Evolutionary conservation across 2,113 vertebrate genomes (phyloP).

Genomic region (Taurulus bubalis): DNA sequence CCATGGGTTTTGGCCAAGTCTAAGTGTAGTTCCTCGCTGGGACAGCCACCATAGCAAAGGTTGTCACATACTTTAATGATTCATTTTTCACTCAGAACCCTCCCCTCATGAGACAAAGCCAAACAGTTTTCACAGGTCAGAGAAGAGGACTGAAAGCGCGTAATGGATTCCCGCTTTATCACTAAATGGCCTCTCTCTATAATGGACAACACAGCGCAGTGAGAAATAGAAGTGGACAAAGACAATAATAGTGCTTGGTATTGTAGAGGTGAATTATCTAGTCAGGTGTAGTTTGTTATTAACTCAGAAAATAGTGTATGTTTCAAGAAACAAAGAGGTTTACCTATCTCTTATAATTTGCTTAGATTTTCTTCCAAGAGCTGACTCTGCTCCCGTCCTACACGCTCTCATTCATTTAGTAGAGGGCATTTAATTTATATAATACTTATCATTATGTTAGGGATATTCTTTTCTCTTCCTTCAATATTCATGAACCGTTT

Average conservation of each 20-base stretch:
- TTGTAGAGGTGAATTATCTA: conserved; percentile 23
- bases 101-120: conserved; percentile 53
- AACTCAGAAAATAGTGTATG: background rate
- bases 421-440: background rate
- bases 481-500: background rate
- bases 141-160: conserved; percentile 42
- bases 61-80: conserved; percentile 63
- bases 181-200: conserved; percentile 42
- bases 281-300: background rate
- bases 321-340: conserved; percentile 19
- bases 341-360: background rate
- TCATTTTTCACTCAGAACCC: conserved; percentile 46
- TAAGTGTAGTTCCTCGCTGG: conserved; percentile 40
- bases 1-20: conserved; percentile 24
- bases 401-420: background rate
- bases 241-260: conserved; percentile 2
- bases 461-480: background rate
- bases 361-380: background rate
- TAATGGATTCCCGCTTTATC: conserved; percentile 66
- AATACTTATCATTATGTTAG: background rate
- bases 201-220: conserved; percentile 55
- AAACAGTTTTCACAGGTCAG: conserved; percentile 68
- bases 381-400: background rate
- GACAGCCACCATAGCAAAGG: conserved; percentile 42
- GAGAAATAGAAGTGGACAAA: conserved; percentile 22